Evolutionary conservation across 2,888 invertebrate species (phyloP).

Genomic region (Nowickia ferox): DNA sequence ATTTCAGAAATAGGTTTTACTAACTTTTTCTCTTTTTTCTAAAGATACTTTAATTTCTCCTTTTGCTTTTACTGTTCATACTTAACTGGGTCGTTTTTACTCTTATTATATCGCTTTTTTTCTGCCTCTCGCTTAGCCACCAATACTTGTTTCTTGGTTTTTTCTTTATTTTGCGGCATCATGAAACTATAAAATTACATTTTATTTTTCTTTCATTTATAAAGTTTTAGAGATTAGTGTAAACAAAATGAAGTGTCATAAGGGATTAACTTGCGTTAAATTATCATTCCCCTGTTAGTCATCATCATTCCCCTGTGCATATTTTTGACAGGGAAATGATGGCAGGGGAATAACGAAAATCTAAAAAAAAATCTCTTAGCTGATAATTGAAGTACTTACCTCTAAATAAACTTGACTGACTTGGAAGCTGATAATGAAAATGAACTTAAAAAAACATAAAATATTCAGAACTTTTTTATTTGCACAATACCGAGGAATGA

Average conservation of each 20-base stretch:
- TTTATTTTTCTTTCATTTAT: too few relatives aligned
- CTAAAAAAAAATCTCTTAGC: too few relatives aligned
- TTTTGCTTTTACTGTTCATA: slow-evolving; percentile 22
- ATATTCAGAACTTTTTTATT: too few relatives aligned
- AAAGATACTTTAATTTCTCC: slow-evolving; percentile 18
- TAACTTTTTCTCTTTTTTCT: slow-evolving; percentile 1
- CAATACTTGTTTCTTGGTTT: too few relatives aligned
- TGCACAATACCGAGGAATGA: slow-evolving; percentile 28
- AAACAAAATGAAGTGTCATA: too few relatives aligned
- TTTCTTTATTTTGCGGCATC: too few relatives aligned
- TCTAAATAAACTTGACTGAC: neutral
- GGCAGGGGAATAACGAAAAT: too few relatives aligned
- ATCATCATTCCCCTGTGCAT: neutral
- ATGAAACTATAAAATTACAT: too few relatives aligned
- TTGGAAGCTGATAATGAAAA: slow-evolving; percentile 7
- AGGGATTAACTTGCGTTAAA: slow-evolving; percentile 9
- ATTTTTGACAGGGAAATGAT: neutral
- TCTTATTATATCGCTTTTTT: slow-evolving; percentile 20
- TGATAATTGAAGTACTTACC: neutral
- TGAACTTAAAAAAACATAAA: neutral
- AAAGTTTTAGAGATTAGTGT: too few relatives aligned
- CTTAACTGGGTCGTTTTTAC: slow-evolving; percentile 9
- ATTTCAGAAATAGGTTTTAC: slow-evolving; percentile 20
- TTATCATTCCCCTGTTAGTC: slow-evolving; percentile 21
- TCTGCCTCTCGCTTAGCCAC: slow-evolving; percentile 26